Evolutionary conservation across 35 echinoderm and acorn worm genomes (phyloP), one percentile per base, ranked within the genome.

Genomic region (Acanthaster planci): DNA sequence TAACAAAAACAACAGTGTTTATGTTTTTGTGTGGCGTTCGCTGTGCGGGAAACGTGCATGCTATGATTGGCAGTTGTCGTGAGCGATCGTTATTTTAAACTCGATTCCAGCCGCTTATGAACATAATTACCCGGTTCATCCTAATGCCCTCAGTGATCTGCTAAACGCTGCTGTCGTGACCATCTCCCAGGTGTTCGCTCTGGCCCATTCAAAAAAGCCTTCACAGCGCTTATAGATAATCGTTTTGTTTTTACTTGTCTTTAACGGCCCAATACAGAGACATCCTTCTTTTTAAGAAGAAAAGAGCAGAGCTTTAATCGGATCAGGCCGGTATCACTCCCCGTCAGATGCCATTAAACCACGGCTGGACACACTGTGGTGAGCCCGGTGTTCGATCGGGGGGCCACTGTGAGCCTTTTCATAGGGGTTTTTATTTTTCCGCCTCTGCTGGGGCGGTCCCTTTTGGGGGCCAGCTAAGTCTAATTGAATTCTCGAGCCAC

Each of bases 401-500:
- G 21, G 64, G 19, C 26, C 34, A 14, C 23, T 26, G 64, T 27
- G 64, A 30, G 54, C 56, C 81, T 60, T 58, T 83, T 83, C 37
- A 80, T 77, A 29, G 30, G 52, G 27, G 52, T 34, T 58, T 55
- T 47, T 47, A 58, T 83, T 35, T 37, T 57, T 8, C 14, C 54
- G 35, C 35, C 56, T 57, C 81, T 57, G 15, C 47, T 82, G 40
- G 42, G 42, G 55, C 38, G 51, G 81, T 9, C 31, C 35, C 38
- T 40, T n/a, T n/a, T n/a, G 39, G 7, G 22, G 77, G 7, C 52
- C 29, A 31, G 35, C 53, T 83, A 83, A 59, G 56, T 83, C 32
- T 83, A 57, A 83, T 83, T 83, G 81, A 83, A 83, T 83, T 83
- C 38, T 21, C 32, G 37, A 35, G 53, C 37, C 42, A 47, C 51